Evolutionary conservation across 2,888 invertebrate genomes (phyloP).

Genomic region (Drosophila greeni): DNA sequence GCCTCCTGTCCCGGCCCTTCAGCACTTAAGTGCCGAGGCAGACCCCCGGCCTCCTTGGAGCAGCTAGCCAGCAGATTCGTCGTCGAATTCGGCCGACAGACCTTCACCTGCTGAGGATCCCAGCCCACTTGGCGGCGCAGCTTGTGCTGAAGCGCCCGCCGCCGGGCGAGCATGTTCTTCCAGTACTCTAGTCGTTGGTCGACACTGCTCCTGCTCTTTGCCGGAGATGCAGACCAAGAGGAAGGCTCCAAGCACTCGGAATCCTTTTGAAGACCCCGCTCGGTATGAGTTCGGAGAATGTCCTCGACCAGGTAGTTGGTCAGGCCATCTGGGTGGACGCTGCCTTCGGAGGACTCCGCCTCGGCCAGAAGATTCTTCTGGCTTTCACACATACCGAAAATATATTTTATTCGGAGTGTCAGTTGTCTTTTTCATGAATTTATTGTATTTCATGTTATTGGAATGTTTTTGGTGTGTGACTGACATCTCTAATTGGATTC

Average conservation of each 20-base stretch:
- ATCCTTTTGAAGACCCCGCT: constrained; percentile 1
- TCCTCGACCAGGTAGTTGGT: constrained; percentile 36
- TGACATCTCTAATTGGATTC: background rate
- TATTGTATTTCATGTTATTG: background rate
- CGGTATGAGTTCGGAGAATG: constrained; percentile 20
- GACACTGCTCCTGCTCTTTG: constrained; percentile 28
- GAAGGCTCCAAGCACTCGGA: background rate
- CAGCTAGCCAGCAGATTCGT: background rate
- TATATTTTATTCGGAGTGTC: background rate
- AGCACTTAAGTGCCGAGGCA: background rate
- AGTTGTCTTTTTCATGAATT: background rate
- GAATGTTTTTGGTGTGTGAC: background rate
- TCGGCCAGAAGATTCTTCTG: constrained; percentile 1
- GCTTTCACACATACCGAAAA: constrained; percentile 8
- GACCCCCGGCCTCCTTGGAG: background rate
- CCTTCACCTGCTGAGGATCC: constrained; percentile 42
- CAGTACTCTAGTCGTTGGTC: constrained; percentile 71
- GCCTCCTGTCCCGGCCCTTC: background rate
- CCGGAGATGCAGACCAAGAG: background rate
- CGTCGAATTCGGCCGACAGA: constrained; percentile 46
- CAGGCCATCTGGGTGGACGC: constrained; percentile 4
- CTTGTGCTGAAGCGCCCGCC: constrained; percentile 45
- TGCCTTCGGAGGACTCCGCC: constrained; percentile 4
- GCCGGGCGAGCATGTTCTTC: constrained; percentile 61
- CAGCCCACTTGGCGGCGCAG: constrained; percentile 41